A percentile compares a stretch with the other conserved stretches of the same genome.
Conservation (phyloP, 1,140 invertebrate species). For the Bombus fervidus region DNA sequence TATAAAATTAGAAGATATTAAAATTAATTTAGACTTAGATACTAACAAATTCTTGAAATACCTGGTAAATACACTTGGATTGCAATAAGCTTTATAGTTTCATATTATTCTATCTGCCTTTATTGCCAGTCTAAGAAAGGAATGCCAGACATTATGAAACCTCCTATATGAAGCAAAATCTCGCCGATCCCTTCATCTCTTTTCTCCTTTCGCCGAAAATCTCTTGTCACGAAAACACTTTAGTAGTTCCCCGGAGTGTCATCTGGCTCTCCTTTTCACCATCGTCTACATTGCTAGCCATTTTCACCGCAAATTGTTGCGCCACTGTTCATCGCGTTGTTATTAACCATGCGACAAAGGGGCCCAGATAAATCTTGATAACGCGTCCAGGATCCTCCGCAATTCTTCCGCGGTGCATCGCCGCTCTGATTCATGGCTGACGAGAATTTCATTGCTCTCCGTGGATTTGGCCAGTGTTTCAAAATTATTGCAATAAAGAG, state of each 20-base stretch:
- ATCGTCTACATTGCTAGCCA: conserved; percentile 33
- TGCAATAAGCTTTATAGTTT: too few relatives aligned
- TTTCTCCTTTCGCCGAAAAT: conserved; percentile 51
- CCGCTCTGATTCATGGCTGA: conserved; percentile 28
- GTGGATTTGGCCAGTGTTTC: neutral
- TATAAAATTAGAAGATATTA: too few relatives aligned
- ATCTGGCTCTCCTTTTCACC: conserved; percentile 18
- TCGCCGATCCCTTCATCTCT: conserved; percentile 1
- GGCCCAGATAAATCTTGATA: conserved; percentile 42
- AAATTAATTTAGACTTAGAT: too few relatives aligned
- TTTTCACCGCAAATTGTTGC: conserved; percentile 51
- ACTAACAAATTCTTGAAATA: too few relatives aligned
- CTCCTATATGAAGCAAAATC: conserved; percentile 25
- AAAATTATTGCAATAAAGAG: neutral
- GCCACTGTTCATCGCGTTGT: conserved; percentile 29
- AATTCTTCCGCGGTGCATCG: conserved; percentile 28
- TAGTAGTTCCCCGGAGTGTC: conserved; percentile 59
- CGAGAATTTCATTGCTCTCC: conserved; percentile 22
- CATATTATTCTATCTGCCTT: too few relatives aligned
- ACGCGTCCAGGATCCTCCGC: conserved; percentile 1
- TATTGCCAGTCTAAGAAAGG: too few relatives aligned
- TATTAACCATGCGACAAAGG: conserved; percentile 43
- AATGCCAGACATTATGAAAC: neutral
- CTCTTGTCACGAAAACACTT: conserved; percentile 67
- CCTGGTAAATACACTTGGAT: too few relatives aligned